Conservation (phyloP, 2,113 vertebrate species). For the Probosciger aterrimus region DNA sequence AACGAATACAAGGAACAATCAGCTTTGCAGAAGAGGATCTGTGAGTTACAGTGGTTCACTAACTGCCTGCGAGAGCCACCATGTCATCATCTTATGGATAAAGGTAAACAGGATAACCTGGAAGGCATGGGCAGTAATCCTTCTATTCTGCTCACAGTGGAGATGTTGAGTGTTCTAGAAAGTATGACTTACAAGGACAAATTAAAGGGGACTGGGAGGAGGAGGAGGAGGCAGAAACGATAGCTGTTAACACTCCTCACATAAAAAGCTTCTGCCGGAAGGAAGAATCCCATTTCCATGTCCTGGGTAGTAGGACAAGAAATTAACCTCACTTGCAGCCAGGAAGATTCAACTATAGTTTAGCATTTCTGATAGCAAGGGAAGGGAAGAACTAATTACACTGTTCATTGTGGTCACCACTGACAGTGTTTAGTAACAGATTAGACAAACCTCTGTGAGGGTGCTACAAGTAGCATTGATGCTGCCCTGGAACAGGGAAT, state of each 20-base stretch:
- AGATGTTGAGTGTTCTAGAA: background rate
- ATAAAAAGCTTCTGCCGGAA: background rate
- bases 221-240: background rate
- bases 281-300: background rate
- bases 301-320: background rate
- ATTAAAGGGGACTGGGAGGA: background rate
- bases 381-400: background rate
- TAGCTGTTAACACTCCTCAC: background rate
- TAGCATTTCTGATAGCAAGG: background rate
- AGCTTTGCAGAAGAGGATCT: background rate
- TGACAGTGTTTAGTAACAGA: background rate
- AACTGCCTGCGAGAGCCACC: background rate
- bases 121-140: background rate
- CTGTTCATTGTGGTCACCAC: accelerated
- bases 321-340: background rate
- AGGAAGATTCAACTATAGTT: background rate
- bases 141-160: background rate
- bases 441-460: background rate
- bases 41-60: background rate
- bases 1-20: background rate
- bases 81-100: background rate
- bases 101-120: background rate
- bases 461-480: background rate
- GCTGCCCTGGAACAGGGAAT: background rate
- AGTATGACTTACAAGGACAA: background rate